Conservation (phyloP, 2,797 vertebrate species). For the Silurus aristotelis region DNA sequence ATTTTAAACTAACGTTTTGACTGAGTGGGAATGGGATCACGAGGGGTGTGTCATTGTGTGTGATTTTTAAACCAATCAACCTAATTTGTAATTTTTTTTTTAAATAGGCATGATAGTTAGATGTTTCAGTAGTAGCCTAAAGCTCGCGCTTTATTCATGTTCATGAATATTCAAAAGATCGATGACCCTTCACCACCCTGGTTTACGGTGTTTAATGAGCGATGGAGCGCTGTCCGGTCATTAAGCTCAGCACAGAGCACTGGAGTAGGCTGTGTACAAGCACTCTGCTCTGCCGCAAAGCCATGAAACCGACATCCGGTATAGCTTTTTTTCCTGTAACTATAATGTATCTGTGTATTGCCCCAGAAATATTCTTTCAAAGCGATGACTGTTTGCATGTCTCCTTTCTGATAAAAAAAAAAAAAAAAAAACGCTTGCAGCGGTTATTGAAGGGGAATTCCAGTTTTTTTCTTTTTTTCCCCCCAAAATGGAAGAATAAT, state of each 20-base stretch:
- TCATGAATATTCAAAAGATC: slow-evolving; percentile 31
- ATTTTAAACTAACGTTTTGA: too few relatives aligned
- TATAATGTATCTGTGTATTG: slow-evolving; percentile 14
- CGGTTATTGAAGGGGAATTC: slow-evolving; percentile 28
- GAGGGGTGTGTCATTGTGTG: background rate
- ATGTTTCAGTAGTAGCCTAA: background rate
- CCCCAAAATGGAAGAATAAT: slow-evolving; percentile 20
- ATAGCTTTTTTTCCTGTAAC: background rate
- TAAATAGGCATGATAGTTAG: background rate
- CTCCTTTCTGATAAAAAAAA: background rate
- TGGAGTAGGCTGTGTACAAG: background rate
- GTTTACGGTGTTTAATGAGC: slow-evolving; percentile 38
- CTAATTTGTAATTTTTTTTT: background rate
- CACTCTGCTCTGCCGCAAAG: slow-evolving; percentile 12
- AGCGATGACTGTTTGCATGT: background rate
- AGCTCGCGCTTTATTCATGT: background rate
- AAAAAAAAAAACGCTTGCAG: slow-evolving; percentile 11
- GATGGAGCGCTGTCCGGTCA: slow-evolving; percentile 28
- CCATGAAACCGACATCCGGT: slow-evolving; percentile 20
- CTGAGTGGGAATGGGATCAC: background rate
- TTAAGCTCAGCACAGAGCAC: slow-evolving; percentile 23
- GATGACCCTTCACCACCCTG: slow-evolving; percentile 25
- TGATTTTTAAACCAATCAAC: background rate
- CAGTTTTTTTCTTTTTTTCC: background rate
- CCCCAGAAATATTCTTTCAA: background rate